Evolutionary conservation across 2,113 vertebrate genomes (phyloP), one percentile per base, ranked within the genome.

Genomic region (Gallinago media): DNA sequence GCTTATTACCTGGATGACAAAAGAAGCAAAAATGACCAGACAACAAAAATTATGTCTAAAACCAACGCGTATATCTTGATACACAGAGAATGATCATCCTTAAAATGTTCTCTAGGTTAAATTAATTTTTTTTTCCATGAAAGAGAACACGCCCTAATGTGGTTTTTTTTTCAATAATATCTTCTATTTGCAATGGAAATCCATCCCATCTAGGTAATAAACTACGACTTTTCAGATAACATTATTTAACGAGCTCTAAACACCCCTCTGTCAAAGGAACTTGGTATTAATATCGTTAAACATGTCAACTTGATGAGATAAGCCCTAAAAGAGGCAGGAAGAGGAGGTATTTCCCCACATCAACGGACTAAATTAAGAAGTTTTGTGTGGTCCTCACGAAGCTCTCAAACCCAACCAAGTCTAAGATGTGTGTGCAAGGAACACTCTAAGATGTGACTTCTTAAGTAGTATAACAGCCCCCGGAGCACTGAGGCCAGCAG

Each of bases 261-360:
- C 12, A 9, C 20, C 22, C 38, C n/a, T 49, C 26, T 81, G 46
- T 42, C 4, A 1, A 70, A 73, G 25, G 13, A 62, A 10, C 31
- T 49, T 76, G 63, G 50, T 15, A 26, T 52, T 52, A 52, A 29
- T n/a, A 36, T 7, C 29, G n/a, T 65, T 63, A 66, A 44, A 70
- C 8, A 38, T 0, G 0, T 40, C 29, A 58, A 8, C 72, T 40
- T 26, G 49, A 44, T 0, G 9, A 87, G 46, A 12, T 27, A 36
- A 94, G 36, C 27, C 11, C n/a, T 62, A 38, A 68, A 83, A 76
- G 4, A 20, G 19, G 46, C n/a, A 56, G 4, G 11, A 87, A 36
- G 12, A 62, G 40, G 25, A 84, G 6, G 13, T 36, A 63, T 50
- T 32, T 84, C 50, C 20, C 65, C 65, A 2, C 32, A 15, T 46